A percentile compares a stretch with the other conserved stretches of the same genome.
phyloP scores from a whole-genome alignment of 2,888 invertebrate species.

The Monochamus alternatus region DNA sequence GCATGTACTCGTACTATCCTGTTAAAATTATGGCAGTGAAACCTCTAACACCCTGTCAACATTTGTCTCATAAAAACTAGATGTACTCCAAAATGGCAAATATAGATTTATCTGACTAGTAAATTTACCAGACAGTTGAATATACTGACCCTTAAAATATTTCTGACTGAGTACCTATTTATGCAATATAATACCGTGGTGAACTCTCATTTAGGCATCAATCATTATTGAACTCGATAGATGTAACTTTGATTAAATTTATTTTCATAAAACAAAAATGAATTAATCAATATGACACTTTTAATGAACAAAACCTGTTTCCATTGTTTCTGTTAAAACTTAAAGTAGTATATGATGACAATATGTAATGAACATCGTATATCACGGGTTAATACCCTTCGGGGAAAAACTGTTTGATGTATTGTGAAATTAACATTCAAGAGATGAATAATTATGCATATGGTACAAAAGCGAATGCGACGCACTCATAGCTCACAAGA shows the following conservation, averaged over 20 bases:
- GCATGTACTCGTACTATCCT: too few relatives aligned
- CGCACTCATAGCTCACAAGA: slow-evolving; percentile 23
- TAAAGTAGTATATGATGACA: slow-evolving; percentile 49
- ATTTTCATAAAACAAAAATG: slow-evolving; percentile 10
- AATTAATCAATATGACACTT: slow-evolving; percentile 56
- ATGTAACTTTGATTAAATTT: not conserved
- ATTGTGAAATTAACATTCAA: slow-evolving; percentile 50
- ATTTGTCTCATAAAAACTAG: too few relatives aligned
- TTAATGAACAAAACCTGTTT: slow-evolving; percentile 57
- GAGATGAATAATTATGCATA: slow-evolving; percentile 53
- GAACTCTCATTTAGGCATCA: too few relatives aligned
- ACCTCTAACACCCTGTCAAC: too few relatives aligned
- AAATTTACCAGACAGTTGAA: too few relatives aligned
- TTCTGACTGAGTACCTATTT: too few relatives aligned
- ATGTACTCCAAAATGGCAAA: too few relatives aligned
- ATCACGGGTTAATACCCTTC: slow-evolving; percentile 40
- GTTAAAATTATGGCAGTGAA: too few relatives aligned
- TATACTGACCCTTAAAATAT: too few relatives aligned
- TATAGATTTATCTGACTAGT: too few relatives aligned
- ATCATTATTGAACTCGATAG: too few relatives aligned
- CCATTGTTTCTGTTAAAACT: slow-evolving; percentile 53
- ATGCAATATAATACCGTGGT: too few relatives aligned
- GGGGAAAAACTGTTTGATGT: slow-evolving; percentile 47
- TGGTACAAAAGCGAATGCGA: slow-evolving; percentile 36
- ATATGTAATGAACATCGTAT: slow-evolving; percentile 42